A percentile compares a stretch with the other conserved stretches of the same genome.
These are phyloP conservation scores for Conus ventricosus DNA, from an alignment of 1,140 invertebrate genomes.

Conservation along the genomic window DNA sequence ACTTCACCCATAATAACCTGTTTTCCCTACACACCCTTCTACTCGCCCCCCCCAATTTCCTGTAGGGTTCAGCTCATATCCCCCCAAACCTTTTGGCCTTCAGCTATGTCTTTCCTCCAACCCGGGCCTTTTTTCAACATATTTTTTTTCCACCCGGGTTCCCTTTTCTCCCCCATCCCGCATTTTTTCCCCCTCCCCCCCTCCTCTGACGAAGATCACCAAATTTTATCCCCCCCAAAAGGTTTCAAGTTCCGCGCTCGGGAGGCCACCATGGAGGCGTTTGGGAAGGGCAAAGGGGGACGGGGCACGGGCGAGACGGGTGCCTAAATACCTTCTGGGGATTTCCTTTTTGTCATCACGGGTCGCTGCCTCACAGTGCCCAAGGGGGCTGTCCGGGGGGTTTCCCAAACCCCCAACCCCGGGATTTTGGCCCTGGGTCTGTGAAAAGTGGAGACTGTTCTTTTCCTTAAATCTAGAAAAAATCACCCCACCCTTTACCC, in stretches of 20 bases:
- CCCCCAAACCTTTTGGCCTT: too few species aligned
- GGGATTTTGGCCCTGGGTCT: too few species aligned
- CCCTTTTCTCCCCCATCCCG: background rate
- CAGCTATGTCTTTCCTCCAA: too few species aligned
- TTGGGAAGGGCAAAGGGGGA: conserved; percentile 24
- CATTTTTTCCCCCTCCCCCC: background rate
- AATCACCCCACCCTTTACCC: too few species aligned
- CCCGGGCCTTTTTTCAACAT: too few species aligned
- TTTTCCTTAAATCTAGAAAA: background rate
- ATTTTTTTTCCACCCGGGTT: too few species aligned
- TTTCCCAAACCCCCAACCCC: too few species aligned
- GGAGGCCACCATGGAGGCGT: conserved; percentile 28
- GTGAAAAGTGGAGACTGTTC: background rate
- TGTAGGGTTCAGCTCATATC: too few species aligned
- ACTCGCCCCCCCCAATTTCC: too few species aligned
- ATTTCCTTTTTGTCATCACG: background rate
- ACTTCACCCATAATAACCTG: too few species aligned
- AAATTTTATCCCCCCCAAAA: background rate
- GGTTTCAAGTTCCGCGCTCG: background rate
- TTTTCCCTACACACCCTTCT: too few species aligned
- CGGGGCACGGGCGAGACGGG: conserved; percentile 4
- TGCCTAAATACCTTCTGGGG: background rate
- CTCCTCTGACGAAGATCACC: conserved; percentile 12
- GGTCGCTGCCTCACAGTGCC: background rate
- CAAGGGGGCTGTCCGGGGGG: too few species aligned